A percentile compares a stretch with the other conserved stretches of the same genome.
Conservation (phyloP, 2,797 vertebrate species). For the Oryzias sinensis region DNA sequence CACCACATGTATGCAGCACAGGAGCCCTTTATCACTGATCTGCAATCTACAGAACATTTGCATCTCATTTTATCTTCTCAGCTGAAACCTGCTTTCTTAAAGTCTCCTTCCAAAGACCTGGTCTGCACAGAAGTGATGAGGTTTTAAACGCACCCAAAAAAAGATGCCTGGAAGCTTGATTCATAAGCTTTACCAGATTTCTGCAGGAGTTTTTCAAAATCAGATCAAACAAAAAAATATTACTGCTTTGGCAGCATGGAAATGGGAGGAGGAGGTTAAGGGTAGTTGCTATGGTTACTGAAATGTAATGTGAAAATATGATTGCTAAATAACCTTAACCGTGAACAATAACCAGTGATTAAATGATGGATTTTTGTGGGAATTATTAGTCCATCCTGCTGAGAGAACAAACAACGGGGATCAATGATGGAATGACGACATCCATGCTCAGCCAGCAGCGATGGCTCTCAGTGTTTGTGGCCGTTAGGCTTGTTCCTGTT, state of each 20-base stretch:
- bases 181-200: slow-evolving; percentile 3
- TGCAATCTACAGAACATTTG: background rate
- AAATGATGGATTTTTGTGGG: too few relatives aligned
- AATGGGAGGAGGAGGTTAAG: slow-evolving; percentile 11
- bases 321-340: background rate
- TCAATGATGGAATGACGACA: too few relatives aligned
- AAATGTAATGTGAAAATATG: background rate
- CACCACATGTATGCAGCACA: too few relatives aligned
- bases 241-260: slow-evolving; percentile 1
- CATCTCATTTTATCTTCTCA: slow-evolving; percentile 6
- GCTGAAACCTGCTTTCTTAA: background rate
- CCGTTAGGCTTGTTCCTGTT: too few relatives aligned
- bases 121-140: background rate
- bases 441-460: too few relatives aligned
- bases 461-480: too few relatives aligned
- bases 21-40: slow-evolving; percentile 5
- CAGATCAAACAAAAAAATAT: slow-evolving; percentile 10
- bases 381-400: too few relatives aligned
- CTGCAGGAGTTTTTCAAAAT: slow-evolving; percentile 5
- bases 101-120: slow-evolving; percentile 3
- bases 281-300: background rate
- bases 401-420: too few relatives aligned
- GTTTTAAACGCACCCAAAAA: slow-evolving; percentile 18
- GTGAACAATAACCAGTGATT: too few relatives aligned
- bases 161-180: slow-evolving; percentile 13